Evolutionary conservation across 2,888 invertebrate genomes (phyloP), one percentile per base, ranked within the genome.

Genomic region (Flabesymbios commensalis): DNA sequence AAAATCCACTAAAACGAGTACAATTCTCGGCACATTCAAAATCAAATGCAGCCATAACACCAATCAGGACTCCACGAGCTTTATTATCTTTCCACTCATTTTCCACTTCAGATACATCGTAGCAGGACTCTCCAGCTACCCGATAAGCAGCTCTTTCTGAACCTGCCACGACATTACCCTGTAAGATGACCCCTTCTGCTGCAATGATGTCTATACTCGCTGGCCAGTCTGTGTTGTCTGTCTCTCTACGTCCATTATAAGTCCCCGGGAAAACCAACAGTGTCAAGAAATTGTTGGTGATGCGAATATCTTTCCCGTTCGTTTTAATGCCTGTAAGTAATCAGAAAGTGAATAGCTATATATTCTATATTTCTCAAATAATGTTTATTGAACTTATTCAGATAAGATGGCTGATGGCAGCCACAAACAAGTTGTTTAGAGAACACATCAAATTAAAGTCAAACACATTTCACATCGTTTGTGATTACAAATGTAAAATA

Each of bases 161-260:
- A 3, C 77, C 78, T 17, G 74, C 74, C 7, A 75, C 76, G 4
- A 65, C 63, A 61, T 78, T 78, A 32, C 68, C 68, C 5, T 57
- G 51, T 17, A 76, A 32, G 2, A 67, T 57, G 33, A 49, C 22
- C 26, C 36, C n/a, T 5, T 31, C 33, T 7, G 57, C 45, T 14
- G 36, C 26, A 29, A 28, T 28, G 10, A 67, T 64, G 14, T 75
- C 72, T 14, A 78, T 68, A 1, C 63, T 65, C 7, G 70, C 73
- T 17, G 73, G 71, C 57, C 67, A 75, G 7, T 72, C 62, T 0
- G 67, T 56, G 56, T 74, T 73, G 5, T 67, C 28, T n/a, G 39
- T 10, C 59, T 78, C 78, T 1, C 33, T 29, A n/a, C 76, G 54
- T 29, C 72, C 71, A 17, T 73, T 68, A 60, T 76, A 78, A 1